A percentile compares a stretch with the other conserved stretches of the same genome.
These are phyloP conservation scores for Auanema sp. DNA, from an alignment of 2,888 invertebrate genomes.

Conservation along the genomic window DNA sequence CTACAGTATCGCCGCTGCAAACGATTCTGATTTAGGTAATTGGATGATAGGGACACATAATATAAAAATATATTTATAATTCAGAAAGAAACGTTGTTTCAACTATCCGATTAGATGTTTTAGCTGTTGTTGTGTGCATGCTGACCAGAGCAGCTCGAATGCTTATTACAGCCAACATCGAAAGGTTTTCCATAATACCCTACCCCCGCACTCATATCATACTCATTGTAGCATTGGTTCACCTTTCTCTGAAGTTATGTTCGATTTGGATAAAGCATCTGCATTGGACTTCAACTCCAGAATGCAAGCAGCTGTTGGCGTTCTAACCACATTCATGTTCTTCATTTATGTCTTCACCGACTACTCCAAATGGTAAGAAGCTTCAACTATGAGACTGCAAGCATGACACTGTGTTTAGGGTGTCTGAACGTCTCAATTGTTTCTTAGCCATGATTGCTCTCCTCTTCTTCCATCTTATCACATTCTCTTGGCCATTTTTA, in stretches of 20 bases:
- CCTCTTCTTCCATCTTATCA: slow-evolving; percentile 39
- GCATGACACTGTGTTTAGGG: slow-evolving; percentile 17
- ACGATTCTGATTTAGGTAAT: slow-evolving; percentile 15
- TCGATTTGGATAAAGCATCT: slow-evolving; percentile 30
- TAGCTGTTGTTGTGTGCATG: slow-evolving; percentile 46
- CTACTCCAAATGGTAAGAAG: slow-evolving; percentile 37
- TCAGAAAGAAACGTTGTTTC: slow-evolving; percentile 10
- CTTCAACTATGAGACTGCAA: not conserved
- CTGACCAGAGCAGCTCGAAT: slow-evolving; percentile 24
- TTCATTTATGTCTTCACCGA: slow-evolving; percentile 40
- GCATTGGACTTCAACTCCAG: slow-evolving; percentile 34
- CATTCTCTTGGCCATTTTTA: slow-evolving; percentile 46
- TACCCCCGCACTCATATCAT: not conserved
- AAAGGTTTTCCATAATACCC: slow-evolving; percentile 16
- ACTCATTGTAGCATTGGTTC: slow-evolving; percentile 30
- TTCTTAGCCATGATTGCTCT: slow-evolving; percentile 32
- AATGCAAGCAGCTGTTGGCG: slow-evolving; percentile 36
- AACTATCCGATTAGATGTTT: slow-evolving; percentile 29
- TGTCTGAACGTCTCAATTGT: slow-evolving; percentile 38
- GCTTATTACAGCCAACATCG: slow-evolving; percentile 28
- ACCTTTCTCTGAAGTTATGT: slow-evolving; percentile 44
- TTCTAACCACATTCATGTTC: slow-evolving; percentile 35
- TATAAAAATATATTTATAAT: not conserved
- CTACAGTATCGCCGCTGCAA: slow-evolving; percentile 16
- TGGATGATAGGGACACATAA: not conserved